Evolutionary conservation across 2,888 invertebrate species (phyloP).

Genomic region (Acleris sparsana): DNA sequence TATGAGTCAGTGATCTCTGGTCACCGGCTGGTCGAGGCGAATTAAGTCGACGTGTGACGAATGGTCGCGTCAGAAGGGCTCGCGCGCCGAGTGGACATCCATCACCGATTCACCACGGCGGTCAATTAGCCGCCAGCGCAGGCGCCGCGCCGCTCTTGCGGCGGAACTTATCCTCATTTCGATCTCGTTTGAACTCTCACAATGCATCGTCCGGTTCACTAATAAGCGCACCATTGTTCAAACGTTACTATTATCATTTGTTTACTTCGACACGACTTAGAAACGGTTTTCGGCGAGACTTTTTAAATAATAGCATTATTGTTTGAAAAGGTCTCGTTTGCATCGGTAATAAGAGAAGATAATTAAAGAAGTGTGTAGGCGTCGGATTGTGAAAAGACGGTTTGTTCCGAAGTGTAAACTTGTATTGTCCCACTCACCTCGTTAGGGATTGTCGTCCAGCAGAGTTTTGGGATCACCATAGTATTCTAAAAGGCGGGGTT

Average conservation of each 20-base stretch:
- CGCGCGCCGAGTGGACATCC: conserved; percentile 57
- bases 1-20: conserved; percentile 50
- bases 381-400: conserved; percentile 39
- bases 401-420: conserved; percentile 50
- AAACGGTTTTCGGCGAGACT: conserved; percentile 38
- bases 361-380: conserved; percentile 42
- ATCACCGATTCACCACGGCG: conserved; percentile 72
- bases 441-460: conserved; percentile 43
- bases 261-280: conserved; percentile 42
- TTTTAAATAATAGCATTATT: conserved; percentile 32
- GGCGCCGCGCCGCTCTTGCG: conserved; percentile 39
- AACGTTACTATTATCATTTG: conserved; percentile 40
- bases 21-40: conserved; percentile 56
- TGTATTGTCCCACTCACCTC: conserved; percentile 61
- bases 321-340: conserved; percentile 31
- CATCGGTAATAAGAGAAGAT: conserved; percentile 32
- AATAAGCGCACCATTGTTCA: conserved; percentile 53
- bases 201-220: conserved; percentile 43
- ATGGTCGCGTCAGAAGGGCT: conserved; percentile 54
- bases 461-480: conserved; percentile 16
- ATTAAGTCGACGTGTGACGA: conserved; percentile 63
- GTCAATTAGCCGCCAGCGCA: conserved; percentile 62
- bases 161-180: conserved; percentile 47
- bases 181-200: conserved; percentile 43
- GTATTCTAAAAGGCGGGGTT: neutral